Conservation (phyloP, 2,797 vertebrate genomes). For the Remorina albescens region DNA sequence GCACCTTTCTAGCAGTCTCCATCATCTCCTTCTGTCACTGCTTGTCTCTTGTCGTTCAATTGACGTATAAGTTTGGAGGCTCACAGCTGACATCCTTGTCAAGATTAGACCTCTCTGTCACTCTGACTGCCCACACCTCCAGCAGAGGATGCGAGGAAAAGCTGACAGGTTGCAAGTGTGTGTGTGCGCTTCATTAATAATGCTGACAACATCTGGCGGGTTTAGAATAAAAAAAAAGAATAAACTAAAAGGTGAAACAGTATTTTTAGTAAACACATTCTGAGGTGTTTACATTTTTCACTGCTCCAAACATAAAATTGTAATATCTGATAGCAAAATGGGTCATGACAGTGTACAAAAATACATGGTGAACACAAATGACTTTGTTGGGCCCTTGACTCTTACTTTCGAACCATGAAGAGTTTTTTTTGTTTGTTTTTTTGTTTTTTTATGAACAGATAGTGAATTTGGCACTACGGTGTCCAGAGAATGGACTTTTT, state of each 20-base stretch:
- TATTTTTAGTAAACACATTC: constrained; percentile 17
- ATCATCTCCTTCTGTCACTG: not conserved
- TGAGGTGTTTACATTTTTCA: not conserved
- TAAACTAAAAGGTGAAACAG: constrained; percentile 19
- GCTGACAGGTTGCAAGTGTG: constrained; percentile 39
- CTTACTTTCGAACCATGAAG: too few species aligned
- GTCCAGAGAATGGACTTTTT: not conserved
- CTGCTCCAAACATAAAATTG: not conserved
- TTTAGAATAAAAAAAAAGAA: constrained; percentile 26
- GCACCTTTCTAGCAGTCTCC: not conserved
- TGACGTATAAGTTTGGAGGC: constrained; percentile 32
- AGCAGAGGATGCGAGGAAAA: constrained; percentile 38
- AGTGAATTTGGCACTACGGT: not conserved
- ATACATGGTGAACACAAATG: not conserved
- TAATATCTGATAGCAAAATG: not conserved
- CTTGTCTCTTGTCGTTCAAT: constrained; percentile 37
- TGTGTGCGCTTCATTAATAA: constrained; percentile 23
- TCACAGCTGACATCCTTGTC: constrained; percentile 43
- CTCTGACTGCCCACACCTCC: constrained; percentile 45
- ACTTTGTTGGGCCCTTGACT: not conserved
- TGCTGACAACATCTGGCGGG: constrained; percentile 35
- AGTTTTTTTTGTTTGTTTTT: not conserved
- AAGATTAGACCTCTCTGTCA: constrained; percentile 49
- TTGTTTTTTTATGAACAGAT: too few species aligned
- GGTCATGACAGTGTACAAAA: not conserved